A percentile compares a stretch with the other conserved stretches of the same genome.
Conservation (phyloP, 2,113 vertebrate genomes). For the Natator depressus region DNA sequence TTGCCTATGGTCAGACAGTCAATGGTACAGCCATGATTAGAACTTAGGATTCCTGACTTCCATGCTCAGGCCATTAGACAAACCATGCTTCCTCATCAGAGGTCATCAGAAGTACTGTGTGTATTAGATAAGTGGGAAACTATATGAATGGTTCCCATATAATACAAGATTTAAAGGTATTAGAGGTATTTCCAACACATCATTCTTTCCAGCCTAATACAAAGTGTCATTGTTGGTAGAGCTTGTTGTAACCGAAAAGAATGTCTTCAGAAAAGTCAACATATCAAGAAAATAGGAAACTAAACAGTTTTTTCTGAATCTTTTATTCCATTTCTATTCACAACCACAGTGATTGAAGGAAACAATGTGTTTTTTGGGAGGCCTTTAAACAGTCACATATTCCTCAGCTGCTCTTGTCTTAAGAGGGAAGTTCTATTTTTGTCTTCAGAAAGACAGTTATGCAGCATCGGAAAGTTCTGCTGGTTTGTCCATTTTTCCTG, state of each 20-base stretch:
- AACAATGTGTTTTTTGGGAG: rapidly evolving
- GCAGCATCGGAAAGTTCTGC: background rate
- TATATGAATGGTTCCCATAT: background rate
- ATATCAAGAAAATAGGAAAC: background rate
- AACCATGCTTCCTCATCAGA: background rate
- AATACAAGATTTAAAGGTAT: background rate
- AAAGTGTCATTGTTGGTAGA: background rate
- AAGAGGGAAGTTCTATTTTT: background rate
- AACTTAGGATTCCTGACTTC: background rate
- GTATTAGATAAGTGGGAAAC: background rate
- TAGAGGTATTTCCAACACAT: background rate
- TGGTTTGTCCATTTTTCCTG: background rate
- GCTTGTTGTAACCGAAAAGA: background rate
- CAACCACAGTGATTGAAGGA: background rate
- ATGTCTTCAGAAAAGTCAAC: background rate
- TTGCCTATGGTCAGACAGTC: background rate
- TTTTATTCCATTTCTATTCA: background rate
- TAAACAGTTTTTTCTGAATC: background rate
- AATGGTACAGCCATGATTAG: background rate
- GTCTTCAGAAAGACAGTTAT: background rate
- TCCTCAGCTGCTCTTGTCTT: background rate
- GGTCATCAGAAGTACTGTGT: background rate
- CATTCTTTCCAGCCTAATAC: background rate
- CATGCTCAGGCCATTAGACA: background rate
- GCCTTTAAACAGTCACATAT: background rate